Percentiles rank a stretch among this genome's conserved stretches.
These are phyloP conservation scores for Sebastes taczanowskii DNA, from an alignment of 2,797 vertebrate species.

Conservation along the genomic window DNA sequence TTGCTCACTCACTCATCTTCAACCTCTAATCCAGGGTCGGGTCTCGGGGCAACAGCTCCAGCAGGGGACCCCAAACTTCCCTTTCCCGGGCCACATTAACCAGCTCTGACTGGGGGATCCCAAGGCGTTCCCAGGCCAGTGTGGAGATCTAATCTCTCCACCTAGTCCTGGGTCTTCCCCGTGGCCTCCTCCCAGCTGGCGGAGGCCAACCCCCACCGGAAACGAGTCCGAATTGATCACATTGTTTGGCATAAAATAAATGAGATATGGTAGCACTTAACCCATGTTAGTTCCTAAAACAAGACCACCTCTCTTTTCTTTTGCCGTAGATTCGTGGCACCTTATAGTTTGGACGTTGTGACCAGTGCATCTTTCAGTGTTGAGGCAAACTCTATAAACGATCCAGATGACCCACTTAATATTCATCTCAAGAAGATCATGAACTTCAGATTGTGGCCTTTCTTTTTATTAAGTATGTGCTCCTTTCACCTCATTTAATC, in stretches of 20 bases:
- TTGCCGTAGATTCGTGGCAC: constrained; percentile 77
- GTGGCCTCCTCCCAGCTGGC: no score
- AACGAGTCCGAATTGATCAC: no score
- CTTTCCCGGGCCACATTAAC: no score
- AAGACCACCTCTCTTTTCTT: background rate
- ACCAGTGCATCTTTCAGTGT: constrained; percentile 87
- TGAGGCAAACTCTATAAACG: constrained; percentile 84
- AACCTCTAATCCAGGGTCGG: no score
- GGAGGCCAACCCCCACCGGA: no score
- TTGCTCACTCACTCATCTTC: no score
- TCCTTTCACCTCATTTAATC: background rate
- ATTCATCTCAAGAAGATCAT: constrained; percentile 80
- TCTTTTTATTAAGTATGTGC: constrained; percentile 67
- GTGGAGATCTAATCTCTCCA: no score
- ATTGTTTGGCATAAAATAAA: background rate
- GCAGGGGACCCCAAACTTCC: no score
- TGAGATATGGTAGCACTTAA: background rate
- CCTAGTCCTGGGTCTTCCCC: no score
- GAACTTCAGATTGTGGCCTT: constrained; percentile 59
- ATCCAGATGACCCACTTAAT: constrained; percentile 80
- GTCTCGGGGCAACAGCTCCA: no score
- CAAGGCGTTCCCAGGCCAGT: no score
- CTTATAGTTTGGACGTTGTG: constrained; percentile 85
- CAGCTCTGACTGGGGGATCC: no score
- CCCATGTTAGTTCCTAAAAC: background rate